Evolutionary conservation across 2,888 invertebrate genomes (phyloP), one percentile per base, ranked within the genome.

Genomic region (Gymnoscelis rufifasciata): DNA sequence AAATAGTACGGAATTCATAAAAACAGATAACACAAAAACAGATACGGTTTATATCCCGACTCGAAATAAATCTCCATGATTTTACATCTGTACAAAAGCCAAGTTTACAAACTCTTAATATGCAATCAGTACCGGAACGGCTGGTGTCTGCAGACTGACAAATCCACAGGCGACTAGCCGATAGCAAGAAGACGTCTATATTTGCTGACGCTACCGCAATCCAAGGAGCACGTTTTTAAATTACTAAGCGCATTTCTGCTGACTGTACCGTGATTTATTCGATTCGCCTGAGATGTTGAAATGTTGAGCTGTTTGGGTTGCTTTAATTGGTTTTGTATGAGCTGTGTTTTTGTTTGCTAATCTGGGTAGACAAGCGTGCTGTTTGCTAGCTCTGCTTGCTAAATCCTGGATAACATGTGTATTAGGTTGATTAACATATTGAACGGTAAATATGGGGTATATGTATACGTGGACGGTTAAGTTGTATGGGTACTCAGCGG

Each of bases 121-220:
- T 77, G 70, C 62, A 13, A 38, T 51, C 71, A 33, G 41, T 71
- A 66, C 65, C 52, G 30, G 49, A 68, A 62, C 68, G 67, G 67
- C 65, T 65, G 57, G 60, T 62, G 64, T 64, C 66, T 68, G 71
- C 74, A 73, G 73, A 71, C 80, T 78, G 80, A 83, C 83, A 83
- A 84, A 83, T 83, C 81, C 83, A 66, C 71, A 62, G 35, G 73
- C 73, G 81, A 82, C 78, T 80, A 71, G 79, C 78, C 81, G 74
- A 77, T 74, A 67, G 72, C 72, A 75, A 80, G n/a, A n/a, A n/a
- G 78, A 82, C 78, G 77, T 80, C 76, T 80, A 77, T 80, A 81
- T 81, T 81, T 84, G 83, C 83, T 75, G 83, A 82, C 79, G 71
- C 60, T 76, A 74, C 70, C 67, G 67, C 74, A 70, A 74, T 72